These are phyloP conservation scores for Squalus acanthias DNA, from an alignment of 2,797 vertebrate species.

Conservation along the genomic window DNA sequence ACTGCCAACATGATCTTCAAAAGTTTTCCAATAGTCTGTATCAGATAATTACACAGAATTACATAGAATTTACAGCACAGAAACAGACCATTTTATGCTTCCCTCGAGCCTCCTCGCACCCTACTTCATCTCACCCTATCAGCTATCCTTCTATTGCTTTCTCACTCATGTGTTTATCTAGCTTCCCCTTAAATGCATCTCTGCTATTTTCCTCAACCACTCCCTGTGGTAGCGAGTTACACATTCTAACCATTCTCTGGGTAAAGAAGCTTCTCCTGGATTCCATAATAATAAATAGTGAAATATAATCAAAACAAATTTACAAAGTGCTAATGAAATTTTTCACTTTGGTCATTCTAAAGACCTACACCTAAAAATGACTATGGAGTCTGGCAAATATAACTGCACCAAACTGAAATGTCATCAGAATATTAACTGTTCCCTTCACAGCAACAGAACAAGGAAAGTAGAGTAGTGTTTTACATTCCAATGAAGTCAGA, in stretches of 20 bases:
- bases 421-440: not conserved
- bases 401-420: not conserved
- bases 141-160: not conserved
- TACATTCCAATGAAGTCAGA: not conserved
- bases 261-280: not conserved
- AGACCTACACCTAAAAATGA: not conserved
- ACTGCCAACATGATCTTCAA: not conserved
- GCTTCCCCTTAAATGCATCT: not conserved
- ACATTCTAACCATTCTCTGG: not conserved
- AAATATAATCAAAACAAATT: not conserved
- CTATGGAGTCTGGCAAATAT: not conserved
- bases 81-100: not conserved
- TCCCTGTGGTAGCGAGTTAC: not conserved
- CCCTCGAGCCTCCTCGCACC: not conserved
- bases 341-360: not conserved
- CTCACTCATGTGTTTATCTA: not conserved
- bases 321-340: not conserved
- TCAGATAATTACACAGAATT: not conserved
- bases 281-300: not conserved
- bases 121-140: not conserved
- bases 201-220: not conserved
- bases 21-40: not conserved
- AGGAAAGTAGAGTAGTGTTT: not conserved
- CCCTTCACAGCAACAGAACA: not conserved
- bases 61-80: not conserved